These are phyloP conservation scores for Artibeus jamaicensis DNA, from an alignment of 2,797 vertebrate genomes.

Conservation along the genomic window DNA sequence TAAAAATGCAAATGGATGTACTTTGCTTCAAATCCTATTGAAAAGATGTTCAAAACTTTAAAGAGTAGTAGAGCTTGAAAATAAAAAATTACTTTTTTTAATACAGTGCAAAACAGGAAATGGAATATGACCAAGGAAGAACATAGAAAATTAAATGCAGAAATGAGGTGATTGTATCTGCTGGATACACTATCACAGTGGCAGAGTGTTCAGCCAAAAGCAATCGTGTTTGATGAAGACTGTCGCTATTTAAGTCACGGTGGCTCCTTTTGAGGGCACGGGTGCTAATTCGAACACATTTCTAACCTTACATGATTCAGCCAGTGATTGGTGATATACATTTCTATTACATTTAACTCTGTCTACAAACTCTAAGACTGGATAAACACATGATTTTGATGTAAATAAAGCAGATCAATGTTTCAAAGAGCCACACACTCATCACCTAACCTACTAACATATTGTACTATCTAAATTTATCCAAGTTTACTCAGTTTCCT, in stretches of 20 bases:
- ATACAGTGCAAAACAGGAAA: conserved; percentile 21
- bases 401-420: neutral
- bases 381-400: neutral
- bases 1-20: conserved; percentile 45
- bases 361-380: neutral
- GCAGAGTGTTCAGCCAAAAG: neutral
- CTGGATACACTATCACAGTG: neutral
- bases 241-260: neutral
- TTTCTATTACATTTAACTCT: neutral
- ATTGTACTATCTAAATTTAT: neutral
- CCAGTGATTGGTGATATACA: neutral
- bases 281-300: neutral
- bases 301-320: neutral
- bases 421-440: neutral
- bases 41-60: conserved; percentile 4
- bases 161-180: neutral
- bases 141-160: neutral
- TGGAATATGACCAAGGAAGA: neutral
- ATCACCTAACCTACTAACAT: neutral
- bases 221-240: neutral
- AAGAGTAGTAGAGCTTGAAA: neutral
- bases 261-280: neutral
- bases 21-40: neutral
- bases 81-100: neutral
- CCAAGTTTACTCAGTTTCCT: neutral